Base-by-base conservation (phyloP, 2,797 vertebrate genomes). In the Macropodus opercularis region DNA sequence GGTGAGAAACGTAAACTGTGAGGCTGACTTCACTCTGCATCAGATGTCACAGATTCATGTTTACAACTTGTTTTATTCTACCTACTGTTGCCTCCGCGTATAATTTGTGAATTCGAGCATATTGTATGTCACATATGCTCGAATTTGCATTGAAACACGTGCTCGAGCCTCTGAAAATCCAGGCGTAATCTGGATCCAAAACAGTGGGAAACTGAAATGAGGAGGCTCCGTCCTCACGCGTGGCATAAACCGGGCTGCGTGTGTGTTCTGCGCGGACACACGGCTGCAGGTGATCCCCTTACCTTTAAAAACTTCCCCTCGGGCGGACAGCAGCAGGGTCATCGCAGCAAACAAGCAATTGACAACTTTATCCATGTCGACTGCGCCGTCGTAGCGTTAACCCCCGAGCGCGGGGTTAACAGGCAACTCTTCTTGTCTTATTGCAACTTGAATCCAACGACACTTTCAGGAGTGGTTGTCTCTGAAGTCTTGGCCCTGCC, bases 321-420 rank as follows among this genome's bases (percentile, higher is more conserved):
- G 71, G 27, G 73, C 86, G 52, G 90, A 88, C 77, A 91, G 6
- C 81, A 92, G 81, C 57, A 93, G 84, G 72, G 88, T 87, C 44
- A 91, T 46, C n/a, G 85, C 91, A 43, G 90, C 87, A 66, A 92
- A 83, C 67, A 91, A 64, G 54, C 79, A 89, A 82, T 83, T 85
- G 69, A 90, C 59, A 93, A 94, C 90, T 93, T 93, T 94, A 88
- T 93, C 92, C 93, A 94, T 94, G 68, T 89, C 91, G 79, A 59
- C 70, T 26, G 80, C 73, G 76, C 71, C 77, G 81, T 73, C 69
- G 69, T 34, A 34, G 77, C 79, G 83, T 89, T 71, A 80, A 85
- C 88, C 89, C 86, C 85, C 77, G 66, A 78, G 53, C 82, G 82
- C 85, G 84, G 91, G 88, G 89, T 90, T 84, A 80, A 84, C 85